Percentiles rank a stretch among this genome's conserved stretches.
These are phyloP conservation scores for Ammodytes marinus DNA, from an alignment of 2,113 vertebrate genomes.

Conservation along the genomic window DNA sequence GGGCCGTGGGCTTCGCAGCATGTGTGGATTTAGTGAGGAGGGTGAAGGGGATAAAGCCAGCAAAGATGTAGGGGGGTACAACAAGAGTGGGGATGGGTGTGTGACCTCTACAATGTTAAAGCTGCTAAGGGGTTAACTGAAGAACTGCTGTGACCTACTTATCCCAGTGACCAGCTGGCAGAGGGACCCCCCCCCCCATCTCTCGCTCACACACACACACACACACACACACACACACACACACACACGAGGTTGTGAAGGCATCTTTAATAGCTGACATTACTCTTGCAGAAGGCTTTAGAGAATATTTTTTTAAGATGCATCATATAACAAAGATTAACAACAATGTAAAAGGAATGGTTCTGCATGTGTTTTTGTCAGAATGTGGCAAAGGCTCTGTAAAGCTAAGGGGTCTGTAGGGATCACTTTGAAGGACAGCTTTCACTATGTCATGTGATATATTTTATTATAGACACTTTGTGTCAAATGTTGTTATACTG, in stretches of 20 bases:
- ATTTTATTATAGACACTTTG: background rate
- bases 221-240: slow-evolving; percentile 12
- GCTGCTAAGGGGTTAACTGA: slow-evolving; percentile 66
- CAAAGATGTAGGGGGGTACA: slow-evolving; percentile 59
- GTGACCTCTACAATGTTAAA: slow-evolving; percentile 63
- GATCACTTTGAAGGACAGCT: background rate
- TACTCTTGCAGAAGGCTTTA: slow-evolving; percentile 14
- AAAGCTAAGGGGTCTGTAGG: background rate
- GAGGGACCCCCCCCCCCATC: background rate
- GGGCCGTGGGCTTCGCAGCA: slow-evolving; percentile 45
- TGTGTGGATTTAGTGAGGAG: slow-evolving; percentile 60
- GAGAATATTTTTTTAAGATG: background rate
- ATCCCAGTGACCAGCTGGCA: slow-evolving; percentile 74
- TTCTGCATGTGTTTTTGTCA: background rate
- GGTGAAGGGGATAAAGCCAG: slow-evolving; percentile 62
- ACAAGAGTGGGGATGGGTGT: slow-evolving; percentile 46
- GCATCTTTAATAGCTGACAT: slow-evolving; percentile 6
- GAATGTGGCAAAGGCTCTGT: background rate
- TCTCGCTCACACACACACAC: slow-evolving; percentile 11
- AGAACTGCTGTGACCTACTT: slow-evolving; percentile 78
- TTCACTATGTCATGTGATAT: background rate
- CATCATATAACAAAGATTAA: background rate
- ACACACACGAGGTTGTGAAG: background rate
- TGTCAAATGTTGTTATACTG: background rate
- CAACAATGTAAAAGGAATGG: slow-evolving; percentile 10